Conservation (phyloP, 1,140 invertebrate species). For the Scaptodrosophila lebanonensis region DNA sequence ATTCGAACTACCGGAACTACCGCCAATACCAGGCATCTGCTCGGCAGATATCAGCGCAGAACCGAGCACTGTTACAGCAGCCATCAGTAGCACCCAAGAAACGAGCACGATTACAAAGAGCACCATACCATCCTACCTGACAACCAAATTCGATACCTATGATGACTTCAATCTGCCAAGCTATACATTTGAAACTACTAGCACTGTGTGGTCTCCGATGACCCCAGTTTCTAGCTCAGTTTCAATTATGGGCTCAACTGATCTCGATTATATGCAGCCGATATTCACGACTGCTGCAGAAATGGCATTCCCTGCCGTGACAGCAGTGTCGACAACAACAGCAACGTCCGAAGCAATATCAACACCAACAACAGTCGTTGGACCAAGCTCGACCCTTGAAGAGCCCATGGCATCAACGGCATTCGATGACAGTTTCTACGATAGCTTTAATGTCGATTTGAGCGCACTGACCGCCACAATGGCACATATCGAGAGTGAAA, state of each 20-base stretch:
- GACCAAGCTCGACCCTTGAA: neutral
- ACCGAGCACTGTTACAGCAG: neutral
- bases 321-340: neutral
- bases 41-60: too few relatives aligned
- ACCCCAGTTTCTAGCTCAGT: too few relatives aligned
- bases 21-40: constrained; percentile 36
- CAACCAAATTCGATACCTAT: too few relatives aligned
- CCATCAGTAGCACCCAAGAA: neutral
- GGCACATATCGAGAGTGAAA: constrained; percentile 14
- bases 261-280: too few relatives aligned
- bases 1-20: constrained; percentile 60
- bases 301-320: too few relatives aligned
- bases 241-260: too few relatives aligned
- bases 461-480: constrained; percentile 46
- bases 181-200: too few relatives aligned
- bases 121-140: too few relatives aligned
- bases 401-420: neutral
- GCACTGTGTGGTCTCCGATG: too few relatives aligned
- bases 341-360: neutral
- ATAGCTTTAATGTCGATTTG: constrained; percentile 68
- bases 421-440: constrained; percentile 70
- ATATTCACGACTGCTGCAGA: too few relatives aligned
- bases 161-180: too few relatives aligned
- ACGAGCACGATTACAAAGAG: neutral
- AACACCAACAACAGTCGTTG: too few relatives aligned